Base-by-base conservation (phyloP, 2,113 vertebrate species). In the Lophochroa leadbeateri region DNA sequence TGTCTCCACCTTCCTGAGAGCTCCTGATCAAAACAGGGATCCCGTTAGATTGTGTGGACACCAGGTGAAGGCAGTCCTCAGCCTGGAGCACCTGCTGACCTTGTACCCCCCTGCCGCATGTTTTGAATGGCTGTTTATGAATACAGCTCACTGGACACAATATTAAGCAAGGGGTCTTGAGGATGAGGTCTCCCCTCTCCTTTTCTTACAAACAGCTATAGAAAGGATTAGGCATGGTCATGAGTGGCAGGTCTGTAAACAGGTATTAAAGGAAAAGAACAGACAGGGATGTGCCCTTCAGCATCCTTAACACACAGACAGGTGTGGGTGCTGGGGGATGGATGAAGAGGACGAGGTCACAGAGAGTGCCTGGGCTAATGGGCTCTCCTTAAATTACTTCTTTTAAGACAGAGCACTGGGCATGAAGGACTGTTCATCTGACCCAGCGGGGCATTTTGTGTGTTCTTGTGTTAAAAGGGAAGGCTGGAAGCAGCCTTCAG, bases 361-460 rank as follows among this genome's bases (percentile, higher is more conserved):
- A 64, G 29, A 53, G 49, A 23, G 6, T n/a, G 28, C 29, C 72
- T 14, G 47, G 27, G 24, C 11, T 86, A 81, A 47, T 1, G 0
- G 43, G 64, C 43, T 75, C 24, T 35, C 23, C 76, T 78, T 75
- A 75, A 86, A 91, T 47, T 60, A 25, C 50, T 43, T 82, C 43
- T 79, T 39, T 86, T 78, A 31, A 86, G 47, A 64, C 18, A 60
- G 60, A 91, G 43, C 37, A 55, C 39, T 50, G 83, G 47, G 68
- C 13, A 25, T 25, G 65, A 63, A 0, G 3, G 49, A 58, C 82
- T 49, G 41, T 46, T 92, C 0, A 0, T 29, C 37, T 68, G 80
- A 67, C 43, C 25, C 43, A 68, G 60, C 0, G 1, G 58, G 33
- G 17, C 10, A 24, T 15, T 78, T 88, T 82, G 69, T 72, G 23